A percentile compares a stretch with the other conserved stretches of the same genome.
Evolutionary conservation across 2,888 invertebrate species (phyloP).

Genomic region (Nymphalis urticae): DNA sequence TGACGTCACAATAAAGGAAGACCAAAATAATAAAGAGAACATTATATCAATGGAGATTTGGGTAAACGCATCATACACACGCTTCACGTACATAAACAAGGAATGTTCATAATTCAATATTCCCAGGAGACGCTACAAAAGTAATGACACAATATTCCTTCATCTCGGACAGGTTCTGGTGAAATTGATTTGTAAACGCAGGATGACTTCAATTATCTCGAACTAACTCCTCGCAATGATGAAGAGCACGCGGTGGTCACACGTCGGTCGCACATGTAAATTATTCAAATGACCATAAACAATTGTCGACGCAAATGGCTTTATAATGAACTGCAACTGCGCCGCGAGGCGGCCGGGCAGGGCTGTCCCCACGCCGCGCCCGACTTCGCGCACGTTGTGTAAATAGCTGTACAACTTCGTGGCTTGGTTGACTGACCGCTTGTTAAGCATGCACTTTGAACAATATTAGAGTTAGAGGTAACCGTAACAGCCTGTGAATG

Average conservation of each 20-base stretch:
- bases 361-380: neutral
- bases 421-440: neutral
- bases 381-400: neutral
- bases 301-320: conserved; percentile 41
- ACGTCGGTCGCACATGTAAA: conserved; percentile 37
- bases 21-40: too few relatives aligned
- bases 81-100: too few relatives aligned
- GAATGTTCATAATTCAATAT: too few relatives aligned
- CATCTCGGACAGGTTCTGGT: conserved; percentile 1
- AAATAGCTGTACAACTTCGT: neutral
- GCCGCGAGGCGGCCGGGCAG: neutral
- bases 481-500: too few relatives aligned
- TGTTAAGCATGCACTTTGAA: neutral
- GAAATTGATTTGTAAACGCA: conserved; percentile 21
- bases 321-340: conserved; percentile 40
- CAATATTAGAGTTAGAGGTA: neutral
- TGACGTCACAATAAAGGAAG: too few relatives aligned
- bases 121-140: too few relatives aligned
- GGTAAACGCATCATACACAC: too few relatives aligned
- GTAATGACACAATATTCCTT: neutral
- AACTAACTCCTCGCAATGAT: neutral
- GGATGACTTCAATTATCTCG: conserved; percentile 16
- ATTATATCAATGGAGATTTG: too few relatives aligned
- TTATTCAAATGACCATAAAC: conserved; percentile 42
- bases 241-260: conserved; percentile 17